These are phyloP conservation scores for Mya arenaria DNA, from an alignment of 1,140 invertebrate genomes.

Conservation along the genomic window DNA sequence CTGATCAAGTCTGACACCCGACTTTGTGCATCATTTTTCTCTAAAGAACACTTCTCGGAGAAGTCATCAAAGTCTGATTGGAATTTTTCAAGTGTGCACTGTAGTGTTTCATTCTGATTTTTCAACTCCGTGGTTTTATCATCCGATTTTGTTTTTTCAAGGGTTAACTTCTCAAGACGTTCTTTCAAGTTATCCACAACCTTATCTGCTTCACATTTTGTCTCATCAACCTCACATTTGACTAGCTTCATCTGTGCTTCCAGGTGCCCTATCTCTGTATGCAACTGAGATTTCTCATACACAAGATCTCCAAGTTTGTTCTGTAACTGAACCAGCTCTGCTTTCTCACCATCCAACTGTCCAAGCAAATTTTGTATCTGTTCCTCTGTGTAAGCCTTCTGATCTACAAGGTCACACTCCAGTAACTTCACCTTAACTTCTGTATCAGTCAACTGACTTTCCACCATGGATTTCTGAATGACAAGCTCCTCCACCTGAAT, in stretches of 20 bases:
- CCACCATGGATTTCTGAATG: slow-evolving; percentile 28
- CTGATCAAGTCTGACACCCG: slow-evolving; percentile 17
- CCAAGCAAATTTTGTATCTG: slow-evolving; percentile 14
- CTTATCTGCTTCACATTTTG: slow-evolving; percentile 28
- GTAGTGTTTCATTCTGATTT: slow-evolving; percentile 32
- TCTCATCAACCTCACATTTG: slow-evolving; percentile 28
- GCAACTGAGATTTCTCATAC: slow-evolving; percentile 49
- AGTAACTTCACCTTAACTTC: slow-evolving; percentile 19
- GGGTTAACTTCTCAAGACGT: slow-evolving; percentile 7
- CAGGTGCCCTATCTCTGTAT: slow-evolving; percentile 31
- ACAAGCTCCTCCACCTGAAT: slow-evolving; percentile 41
- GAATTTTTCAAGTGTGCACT: slow-evolving; percentile 33
- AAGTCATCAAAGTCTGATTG: slow-evolving; percentile 43
- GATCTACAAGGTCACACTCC: slow-evolving; percentile 13
- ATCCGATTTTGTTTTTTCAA: slow-evolving; percentile 26
- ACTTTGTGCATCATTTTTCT: background rate
- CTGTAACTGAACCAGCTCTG: slow-evolving; percentile 35
- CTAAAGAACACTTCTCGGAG: background rate
- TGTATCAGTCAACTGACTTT: slow-evolving; percentile 25
- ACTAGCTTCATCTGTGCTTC: slow-evolving; percentile 48
- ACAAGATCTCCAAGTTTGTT: slow-evolving; percentile 50
- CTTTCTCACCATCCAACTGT: slow-evolving; percentile 26
- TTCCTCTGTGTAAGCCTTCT: slow-evolving; percentile 21
- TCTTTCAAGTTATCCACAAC: slow-evolving; percentile 19
- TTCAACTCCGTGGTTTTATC: background rate